Evolutionary conservation across 1,140 invertebrate genomes (phyloP).

Genomic region (Psix sp.): DNA sequence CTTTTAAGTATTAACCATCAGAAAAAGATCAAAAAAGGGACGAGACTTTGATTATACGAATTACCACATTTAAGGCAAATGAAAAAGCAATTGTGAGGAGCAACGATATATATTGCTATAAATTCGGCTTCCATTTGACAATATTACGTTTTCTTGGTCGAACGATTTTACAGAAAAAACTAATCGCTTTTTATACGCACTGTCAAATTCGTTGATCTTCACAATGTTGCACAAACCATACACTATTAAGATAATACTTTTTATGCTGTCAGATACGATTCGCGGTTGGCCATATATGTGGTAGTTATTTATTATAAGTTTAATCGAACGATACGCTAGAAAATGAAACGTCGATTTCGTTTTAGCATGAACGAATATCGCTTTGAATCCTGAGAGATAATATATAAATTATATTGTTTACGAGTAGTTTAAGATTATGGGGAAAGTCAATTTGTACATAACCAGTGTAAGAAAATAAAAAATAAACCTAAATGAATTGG

Average conservation of each 20-base stretch:
- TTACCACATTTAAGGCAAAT: conserved; percentile 40
- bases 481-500: conserved; percentile 25
- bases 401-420: conserved; percentile 56
- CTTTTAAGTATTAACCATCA: conserved; percentile 16
- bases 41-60: conserved; percentile 28
- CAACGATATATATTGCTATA: conserved; percentile 35
- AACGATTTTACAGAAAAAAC: conserved; percentile 36
- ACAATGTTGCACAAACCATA: conserved; percentile 43
- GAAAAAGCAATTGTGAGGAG: conserved; percentile 34
- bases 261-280: conserved; percentile 50
- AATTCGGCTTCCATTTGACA: conserved; percentile 32
- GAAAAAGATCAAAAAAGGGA: conserved; percentile 6
- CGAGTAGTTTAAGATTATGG: conserved; percentile 55
- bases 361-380: conserved; percentile 44
- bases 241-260: conserved; percentile 55
- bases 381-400: conserved; percentile 36
- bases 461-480: conserved; percentile 42
- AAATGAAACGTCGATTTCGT: conserved; percentile 51
- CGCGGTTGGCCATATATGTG: conserved; percentile 39
- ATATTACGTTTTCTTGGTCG: conserved; percentile 41
- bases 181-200: conserved; percentile 36
- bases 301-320: too few species aligned
- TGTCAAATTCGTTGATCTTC: conserved; percentile 56
- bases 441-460: conserved; percentile 60
- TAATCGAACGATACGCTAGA: conserved; percentile 35